Evolutionary conservation across 2,113 vertebrate species (phyloP).

Genomic region (Paraplagusia blochii): DNA sequence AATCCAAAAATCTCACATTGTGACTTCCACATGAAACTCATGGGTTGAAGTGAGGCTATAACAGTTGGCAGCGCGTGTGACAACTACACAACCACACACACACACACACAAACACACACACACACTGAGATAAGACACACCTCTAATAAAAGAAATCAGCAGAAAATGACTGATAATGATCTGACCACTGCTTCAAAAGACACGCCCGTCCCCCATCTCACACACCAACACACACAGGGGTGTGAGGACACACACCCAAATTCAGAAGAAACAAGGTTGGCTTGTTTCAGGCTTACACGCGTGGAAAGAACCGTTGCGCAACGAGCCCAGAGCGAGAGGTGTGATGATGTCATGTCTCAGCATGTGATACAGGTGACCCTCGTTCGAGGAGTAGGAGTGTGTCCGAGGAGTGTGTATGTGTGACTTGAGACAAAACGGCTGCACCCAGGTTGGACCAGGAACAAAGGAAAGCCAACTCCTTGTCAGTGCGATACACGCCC

Average conservation of each 20-base stretch:
- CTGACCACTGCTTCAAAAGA: not conserved
- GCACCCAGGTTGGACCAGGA: too few relatives aligned
- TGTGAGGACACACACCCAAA: not conserved
- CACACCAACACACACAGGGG: conserved; percentile 3
- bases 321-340: too few relatives aligned
- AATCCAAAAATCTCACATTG: too few relatives aligned
- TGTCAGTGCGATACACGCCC: too few relatives aligned
- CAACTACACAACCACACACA: not conserved
- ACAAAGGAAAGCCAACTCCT: too few relatives aligned
- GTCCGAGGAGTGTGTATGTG: too few relatives aligned
- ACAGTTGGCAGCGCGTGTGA: not conserved
- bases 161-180: not conserved
- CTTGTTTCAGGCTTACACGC: not conserved
- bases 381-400: too few relatives aligned
- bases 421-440: too few relatives aligned
- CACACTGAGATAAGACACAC: conserved; percentile 1
- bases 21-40: not conserved
- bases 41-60: not conserved
- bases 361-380: too few relatives aligned
- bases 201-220: conserved; percentile 7
- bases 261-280: conserved; percentile 10
- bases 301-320: not conserved
- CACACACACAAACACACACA: conserved; percentile 3
- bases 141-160: conserved; percentile 24
- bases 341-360: too few relatives aligned